These are phyloP conservation scores for Heliconius ethilla DNA, from an alignment of 2,888 invertebrate species.

Conservation along the genomic window DNA sequence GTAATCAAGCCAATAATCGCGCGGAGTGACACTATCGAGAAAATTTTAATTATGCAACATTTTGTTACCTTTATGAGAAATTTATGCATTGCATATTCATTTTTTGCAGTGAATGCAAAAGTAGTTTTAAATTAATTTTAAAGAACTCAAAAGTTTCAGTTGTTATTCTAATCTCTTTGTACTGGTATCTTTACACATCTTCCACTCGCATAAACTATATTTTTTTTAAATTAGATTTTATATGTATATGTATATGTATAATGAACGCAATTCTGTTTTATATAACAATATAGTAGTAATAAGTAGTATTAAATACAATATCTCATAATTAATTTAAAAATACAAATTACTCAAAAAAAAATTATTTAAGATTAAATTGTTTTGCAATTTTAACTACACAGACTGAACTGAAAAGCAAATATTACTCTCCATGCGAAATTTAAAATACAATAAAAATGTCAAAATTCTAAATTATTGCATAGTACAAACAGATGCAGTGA, in stretches of 20 bases:
- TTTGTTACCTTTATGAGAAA: background rate
- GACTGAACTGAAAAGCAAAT: background rate
- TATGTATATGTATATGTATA: too few species aligned
- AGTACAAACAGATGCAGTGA: background rate
- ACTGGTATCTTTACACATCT: too few species aligned
- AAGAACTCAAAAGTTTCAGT: too few species aligned
- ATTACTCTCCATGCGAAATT: background rate
- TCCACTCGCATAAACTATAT: too few species aligned
- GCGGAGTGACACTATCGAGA: background rate
- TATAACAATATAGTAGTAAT: too few species aligned
- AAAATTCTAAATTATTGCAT: background rate
- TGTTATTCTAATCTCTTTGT: too few species aligned
- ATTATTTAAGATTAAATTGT: background rate
- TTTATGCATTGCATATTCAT: too few species aligned
- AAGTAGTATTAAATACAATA: too few species aligned
- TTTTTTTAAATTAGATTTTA: too few species aligned
- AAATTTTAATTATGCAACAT: constrained; percentile 4
- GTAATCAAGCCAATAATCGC: constrained; percentile 7
- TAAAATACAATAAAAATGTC: background rate
- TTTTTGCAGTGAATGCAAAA: too few species aligned
- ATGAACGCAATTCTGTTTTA: too few species aligned
- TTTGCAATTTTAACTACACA: background rate
- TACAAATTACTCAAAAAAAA: background rate
- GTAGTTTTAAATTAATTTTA: too few species aligned
- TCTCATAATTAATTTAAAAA: background rate